Evolutionary conservation across 2,888 invertebrate genomes (phyloP), one percentile per base, ranked within the genome.

Genomic region (Ariolimax columbianus): DNA sequence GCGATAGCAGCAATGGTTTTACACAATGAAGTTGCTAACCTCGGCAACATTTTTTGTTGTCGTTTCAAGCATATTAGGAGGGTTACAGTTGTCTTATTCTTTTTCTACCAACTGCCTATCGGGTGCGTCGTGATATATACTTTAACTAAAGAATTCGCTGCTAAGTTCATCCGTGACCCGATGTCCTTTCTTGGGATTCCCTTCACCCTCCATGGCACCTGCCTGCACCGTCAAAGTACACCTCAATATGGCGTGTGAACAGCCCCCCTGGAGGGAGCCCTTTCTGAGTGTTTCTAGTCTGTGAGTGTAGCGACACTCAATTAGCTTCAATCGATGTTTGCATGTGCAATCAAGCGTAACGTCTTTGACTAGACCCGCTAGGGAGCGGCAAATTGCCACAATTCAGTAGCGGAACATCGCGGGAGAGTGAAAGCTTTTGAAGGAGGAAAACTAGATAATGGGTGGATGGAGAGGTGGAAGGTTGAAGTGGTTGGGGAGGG

Each of bases 171-270:
- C 40, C 40, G 38, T 26, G 72, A 17, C 40, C 40, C 38, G 72
- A 40, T 40, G 40, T 40, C 40, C 26, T 40, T 72, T 72, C 72
- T 72, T 19, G 17, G 19, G 7, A 19, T 55, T 19, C 38, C 19
- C 38, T 6, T 38, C 38, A 30, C 7, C 7, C 40, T 40, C 40
- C 40, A 26, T 26, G 38, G 40, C 26, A 23, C 30, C 40, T 40
- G 72, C 40, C 72, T 26, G 38, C 23, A 38, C 72, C 72, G 26
- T 26, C 72, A 33, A n/a, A n/a, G 7, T 40, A 38, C 26, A 11
- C 33, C 51, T 47, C 75, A 75, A 75, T 75, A 75, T 75, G 75
- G 47, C 51, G 51, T 30, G 17, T 75, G 75, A 75, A 75, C 19
- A 33, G 73, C 51, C 75, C 75, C 33, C 33, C 26, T 3, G 38